A percentile compares a stretch with the other conserved stretches of the same genome.
Conservation (phyloP, 2,888 invertebrate genomes). For the Hedya salicella region DNA sequence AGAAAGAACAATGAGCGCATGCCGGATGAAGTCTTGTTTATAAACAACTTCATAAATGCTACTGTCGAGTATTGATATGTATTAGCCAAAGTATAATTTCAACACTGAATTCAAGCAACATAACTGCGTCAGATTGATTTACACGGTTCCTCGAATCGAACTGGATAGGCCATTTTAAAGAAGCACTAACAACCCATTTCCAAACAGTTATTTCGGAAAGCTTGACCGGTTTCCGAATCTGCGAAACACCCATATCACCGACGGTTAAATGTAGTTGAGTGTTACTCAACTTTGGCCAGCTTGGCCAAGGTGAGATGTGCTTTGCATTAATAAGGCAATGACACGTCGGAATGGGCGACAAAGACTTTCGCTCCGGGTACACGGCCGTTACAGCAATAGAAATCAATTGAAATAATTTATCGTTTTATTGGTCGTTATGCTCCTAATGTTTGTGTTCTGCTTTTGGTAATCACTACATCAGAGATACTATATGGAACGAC, state of each 20-base stretch:
- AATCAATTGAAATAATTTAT: constrained; percentile 51
- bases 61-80: not conserved
- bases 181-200: constrained; percentile 31
- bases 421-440: constrained; percentile 36
- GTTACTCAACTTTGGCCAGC: constrained; percentile 58
- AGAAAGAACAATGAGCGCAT: constrained; percentile 15
- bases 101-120: not conserved
- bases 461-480: no score
- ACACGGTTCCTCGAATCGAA: constrained; percentile 27
- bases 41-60: not conserved
- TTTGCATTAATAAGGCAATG: constrained; percentile 60
- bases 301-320: constrained; percentile 61
- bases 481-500: no score
- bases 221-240: constrained; percentile 35
- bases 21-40: constrained; percentile 12
- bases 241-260: constrained; percentile 29
- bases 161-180: constrained; percentile 38
- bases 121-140: constrained; percentile 21
- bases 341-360: constrained; percentile 48
- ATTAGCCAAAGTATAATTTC: not conserved
- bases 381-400: constrained; percentile 48
- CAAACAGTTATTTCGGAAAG: constrained; percentile 33
- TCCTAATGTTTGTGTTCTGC: constrained; percentile 10
- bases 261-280: constrained; percentile 31
- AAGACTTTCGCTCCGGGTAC: constrained; percentile 40